A percentile compares a stretch with the other conserved stretches of the same genome.
Conservation (phyloP, 2,113 vertebrate species). For the Psilopsiagon aurifrons region DNA sequence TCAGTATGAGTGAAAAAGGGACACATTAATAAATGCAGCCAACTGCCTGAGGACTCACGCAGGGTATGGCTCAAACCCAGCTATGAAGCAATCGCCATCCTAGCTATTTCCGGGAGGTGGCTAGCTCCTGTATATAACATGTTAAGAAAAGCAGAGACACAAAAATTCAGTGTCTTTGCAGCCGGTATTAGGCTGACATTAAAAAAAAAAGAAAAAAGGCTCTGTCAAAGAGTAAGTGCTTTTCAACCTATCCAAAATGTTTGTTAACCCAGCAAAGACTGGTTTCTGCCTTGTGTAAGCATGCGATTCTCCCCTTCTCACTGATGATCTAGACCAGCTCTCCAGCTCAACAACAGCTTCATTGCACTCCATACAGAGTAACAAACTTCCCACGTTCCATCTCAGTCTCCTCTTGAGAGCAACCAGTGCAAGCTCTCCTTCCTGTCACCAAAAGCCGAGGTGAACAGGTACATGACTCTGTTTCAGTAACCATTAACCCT, state of each 20-base stretch:
- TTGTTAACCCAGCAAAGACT: not conserved
- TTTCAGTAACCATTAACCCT: not conserved
- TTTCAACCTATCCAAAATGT: not conserved
- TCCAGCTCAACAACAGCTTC: not conserved
- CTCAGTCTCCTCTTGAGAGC: not conserved
- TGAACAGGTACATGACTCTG: fast-evolving
- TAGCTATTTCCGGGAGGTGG: not conserved
- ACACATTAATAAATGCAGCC: not conserved
- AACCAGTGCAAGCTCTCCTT: not conserved
- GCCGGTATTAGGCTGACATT: not conserved
- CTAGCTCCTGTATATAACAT: not conserved
- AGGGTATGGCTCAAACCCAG: not conserved
- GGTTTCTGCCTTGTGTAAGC: not conserved
- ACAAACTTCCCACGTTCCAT: fast-evolving
- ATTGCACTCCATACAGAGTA: fast-evolving
- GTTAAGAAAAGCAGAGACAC: not conserved
- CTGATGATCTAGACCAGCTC: fast-evolving
- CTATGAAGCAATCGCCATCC: fast-evolving
- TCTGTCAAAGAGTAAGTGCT: not conserved
- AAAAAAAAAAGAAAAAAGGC: not conserved
- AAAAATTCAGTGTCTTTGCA: not conserved
- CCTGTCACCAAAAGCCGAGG: not conserved
- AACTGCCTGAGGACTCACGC: not conserved
- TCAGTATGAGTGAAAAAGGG: not conserved
- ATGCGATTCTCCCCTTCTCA: not conserved